These are phyloP conservation scores for Aphaenogaster rudis DNA, from an alignment of 1,140 invertebrate genomes.

Conservation along the genomic window DNA sequence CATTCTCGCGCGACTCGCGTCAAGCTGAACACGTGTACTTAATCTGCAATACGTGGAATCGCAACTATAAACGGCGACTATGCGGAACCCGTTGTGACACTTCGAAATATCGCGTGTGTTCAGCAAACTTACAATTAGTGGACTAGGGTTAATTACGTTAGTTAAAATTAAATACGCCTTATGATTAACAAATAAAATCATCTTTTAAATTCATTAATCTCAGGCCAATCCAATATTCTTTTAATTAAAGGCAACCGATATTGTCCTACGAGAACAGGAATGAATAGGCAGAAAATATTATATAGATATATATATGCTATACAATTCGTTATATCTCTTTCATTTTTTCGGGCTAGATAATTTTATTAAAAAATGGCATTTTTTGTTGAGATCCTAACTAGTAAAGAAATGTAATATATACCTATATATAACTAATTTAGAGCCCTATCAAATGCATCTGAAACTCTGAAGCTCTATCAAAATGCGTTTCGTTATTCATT, in stretches of 20 bases:
- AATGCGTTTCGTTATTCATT: neutral
- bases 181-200: neutral
- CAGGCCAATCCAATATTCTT: neutral
- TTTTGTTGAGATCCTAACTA: neutral
- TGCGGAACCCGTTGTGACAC: conserved; percentile 42
- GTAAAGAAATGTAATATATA: neutral
- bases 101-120: neutral
- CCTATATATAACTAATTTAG: no score
- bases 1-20: conserved; percentile 4
- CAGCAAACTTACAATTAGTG: neutral
- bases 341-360: neutral
- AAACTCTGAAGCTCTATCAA: neutral
- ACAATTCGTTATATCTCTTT: neutral
- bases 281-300: neutral
- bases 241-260: neutral
- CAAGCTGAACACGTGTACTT: conserved; percentile 29
- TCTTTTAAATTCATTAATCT: neutral
- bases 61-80: conserved; percentile 35
- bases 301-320: neutral
- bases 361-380: neutral
- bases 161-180: neutral
- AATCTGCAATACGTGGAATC: conserved; percentile 44
- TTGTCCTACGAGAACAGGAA: neutral
- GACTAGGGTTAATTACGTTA: neutral
- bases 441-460: neutral